These are phyloP conservation scores for Parnassius orleans DNA, from an alignment of 2,888 invertebrate species.

Conservation along the genomic window DNA sequence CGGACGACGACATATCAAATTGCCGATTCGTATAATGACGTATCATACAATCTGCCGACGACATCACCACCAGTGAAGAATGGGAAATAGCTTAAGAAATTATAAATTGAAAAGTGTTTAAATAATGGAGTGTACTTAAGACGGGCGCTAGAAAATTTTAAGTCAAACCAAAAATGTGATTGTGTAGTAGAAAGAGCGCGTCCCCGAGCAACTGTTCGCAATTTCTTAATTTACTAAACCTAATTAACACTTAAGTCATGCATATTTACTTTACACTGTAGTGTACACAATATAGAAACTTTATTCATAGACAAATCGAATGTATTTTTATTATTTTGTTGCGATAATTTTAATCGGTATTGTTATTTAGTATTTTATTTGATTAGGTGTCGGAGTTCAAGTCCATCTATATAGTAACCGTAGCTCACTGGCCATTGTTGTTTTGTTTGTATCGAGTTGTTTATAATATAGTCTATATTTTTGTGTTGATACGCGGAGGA, in stretches of 20 bases:
- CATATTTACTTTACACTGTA: slow-evolving; percentile 38
- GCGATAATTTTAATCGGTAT: slow-evolving; percentile 68
- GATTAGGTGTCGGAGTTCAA: slow-evolving; percentile 39
- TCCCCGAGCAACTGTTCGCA: slow-evolving; percentile 24
- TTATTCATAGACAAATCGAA: slow-evolving; percentile 65
- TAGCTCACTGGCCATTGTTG: slow-evolving; percentile 9
- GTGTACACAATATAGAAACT: slow-evolving; percentile 43
- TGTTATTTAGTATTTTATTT: slow-evolving; percentile 80
- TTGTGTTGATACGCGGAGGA: slow-evolving; percentile 37
- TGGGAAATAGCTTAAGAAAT: too few species aligned
- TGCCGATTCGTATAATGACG: too few species aligned
- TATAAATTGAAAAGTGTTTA: background rate
- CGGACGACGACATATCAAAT: too few species aligned
- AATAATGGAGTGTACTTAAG: slow-evolving; percentile 5
- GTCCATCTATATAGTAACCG: slow-evolving; percentile 18
- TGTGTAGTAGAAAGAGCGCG: slow-evolving; percentile 12
- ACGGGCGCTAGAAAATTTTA: background rate
- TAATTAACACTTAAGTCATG: slow-evolving; percentile 54
- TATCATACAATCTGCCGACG: too few species aligned
- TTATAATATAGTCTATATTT: slow-evolving; percentile 20
- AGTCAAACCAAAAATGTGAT: background rate
- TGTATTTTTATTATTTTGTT: slow-evolving; percentile 68
- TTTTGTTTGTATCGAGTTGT: slow-evolving; percentile 22
- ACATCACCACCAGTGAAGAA: too few species aligned
- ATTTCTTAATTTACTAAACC: slow-evolving; percentile 51